phyloP scores from a whole-genome alignment of 1,140 invertebrate species.

The Choristoneura fumiferana region DNA sequence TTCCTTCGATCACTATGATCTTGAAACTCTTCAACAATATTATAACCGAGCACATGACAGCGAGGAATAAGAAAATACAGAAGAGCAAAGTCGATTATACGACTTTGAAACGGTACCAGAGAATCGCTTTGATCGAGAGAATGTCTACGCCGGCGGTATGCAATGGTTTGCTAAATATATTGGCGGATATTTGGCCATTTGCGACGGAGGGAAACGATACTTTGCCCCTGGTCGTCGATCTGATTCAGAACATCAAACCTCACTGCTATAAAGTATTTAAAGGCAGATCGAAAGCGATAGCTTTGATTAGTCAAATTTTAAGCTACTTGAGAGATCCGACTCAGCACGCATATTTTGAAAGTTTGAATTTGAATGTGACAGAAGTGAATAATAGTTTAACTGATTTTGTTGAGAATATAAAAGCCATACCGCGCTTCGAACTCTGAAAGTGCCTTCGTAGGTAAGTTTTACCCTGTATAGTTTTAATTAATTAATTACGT shows the following conservation, averaged over 20 bases:
- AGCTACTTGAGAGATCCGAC: constrained; percentile 31
- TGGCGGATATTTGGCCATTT: constrained; percentile 35
- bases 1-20: constrained; percentile 34
- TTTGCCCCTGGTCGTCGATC: constrained; percentile 35
- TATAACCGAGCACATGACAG: constrained; percentile 52
- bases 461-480: background rate
- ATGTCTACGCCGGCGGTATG: constrained; percentile 48
- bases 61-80: constrained; percentile 29
- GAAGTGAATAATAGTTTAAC: constrained; percentile 22
- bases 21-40: constrained; percentile 59
- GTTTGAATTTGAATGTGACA: constrained; percentile 33
- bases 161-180: constrained; percentile 54
- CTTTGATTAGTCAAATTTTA: constrained; percentile 35
- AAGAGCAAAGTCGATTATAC: constrained; percentile 33
- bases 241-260: constrained; percentile 46
- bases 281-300: constrained; percentile 31
- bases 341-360: constrained; percentile 26
- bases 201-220: constrained; percentile 31
- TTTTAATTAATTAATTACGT: too few species aligned
- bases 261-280: constrained; percentile 47
- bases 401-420: background rate
- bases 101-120: constrained; percentile 43
- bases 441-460: background rate
- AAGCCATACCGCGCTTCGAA: background rate
- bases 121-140: constrained; percentile 54